Base-by-base conservation (phyloP, 1,140 invertebrate species). In the Triops cancriformis region DNA sequence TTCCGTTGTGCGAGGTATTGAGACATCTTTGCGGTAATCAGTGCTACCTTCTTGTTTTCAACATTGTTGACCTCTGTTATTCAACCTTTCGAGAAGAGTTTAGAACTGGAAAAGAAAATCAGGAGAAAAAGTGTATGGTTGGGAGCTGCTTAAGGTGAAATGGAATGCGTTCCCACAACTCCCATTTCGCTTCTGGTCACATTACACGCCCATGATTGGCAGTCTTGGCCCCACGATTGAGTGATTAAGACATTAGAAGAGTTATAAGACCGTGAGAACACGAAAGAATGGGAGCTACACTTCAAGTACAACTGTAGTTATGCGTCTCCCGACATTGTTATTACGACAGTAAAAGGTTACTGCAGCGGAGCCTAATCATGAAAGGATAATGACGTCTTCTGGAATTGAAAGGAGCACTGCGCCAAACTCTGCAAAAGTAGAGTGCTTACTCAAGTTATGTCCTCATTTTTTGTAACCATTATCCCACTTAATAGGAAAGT, bases 181-280 rank as follows among this genome's bases (percentile, higher is more conserved):
- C 51, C 51, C n/a, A 23, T 64, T 64, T 64, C 51, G 51, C 51
- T 64, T 64, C 51, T 64, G 51, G 51, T 64, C 51, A 64, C 51
- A 64, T 64, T 9, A 7, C 23, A 64, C 14, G 51, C 23, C 23
- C 51, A 64, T n/a, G 51, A 64, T 64, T 64, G 51, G 51, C 51
- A 64, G n/a, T 64, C 23, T 23, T 64, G 51, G 51, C 14, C 31
- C 14, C 51, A 64, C 10, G 14, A 64, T 64, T 64, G 51, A 64
- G 51, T 64, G 51, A 64, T 64, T 64, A 64, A 64, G 51, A 23
- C 14, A 23, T 23, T 64, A 64, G 18, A 23, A n/a, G 51, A 64
- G 51, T 64, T 64, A 64, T 64, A 64, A 64, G 51, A 64, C 51
- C 51, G 51, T 64, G 51, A 64, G 51, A 64, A 64, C 6, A 23